Evolutionary conservation across 2,113 vertebrate species (phyloP), one percentile per base, ranked within the genome.

Genomic region (Pygoscelis antarcticus): DNA sequence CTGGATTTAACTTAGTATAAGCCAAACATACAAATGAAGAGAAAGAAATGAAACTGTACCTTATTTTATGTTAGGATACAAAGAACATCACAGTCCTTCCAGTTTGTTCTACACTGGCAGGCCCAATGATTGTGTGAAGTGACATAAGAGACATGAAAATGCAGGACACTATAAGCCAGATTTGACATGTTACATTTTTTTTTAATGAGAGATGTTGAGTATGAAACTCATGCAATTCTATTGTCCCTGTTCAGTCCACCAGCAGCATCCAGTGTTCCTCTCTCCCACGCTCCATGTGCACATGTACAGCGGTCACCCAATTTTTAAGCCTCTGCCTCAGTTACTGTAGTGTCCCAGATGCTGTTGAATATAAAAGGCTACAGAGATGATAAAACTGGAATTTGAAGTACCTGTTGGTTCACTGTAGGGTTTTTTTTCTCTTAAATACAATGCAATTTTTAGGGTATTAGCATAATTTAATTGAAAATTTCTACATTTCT

Each of bases 261-360:
- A 44, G 3, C 1, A 6, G 47, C 19, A 71, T 11, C 5, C 4
- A 27, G 4, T 22, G 1, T 23, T 66, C 9, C 12, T 55, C 15
- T 8, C 3, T 91, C 36, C 9, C 3, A 14, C 8, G 60, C 13
- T 70, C 27, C 32, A 26, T 30, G 9, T 42, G 10, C 6, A 18
- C 2, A 1, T 4, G 7, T 44, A 8, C 20, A 66, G 26, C 13
- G 5, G 10, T 44, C 20, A 72, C 9, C 0, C 4, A 72, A 10
- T 32, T 49, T 84, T 62, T 29, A 78, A 66, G 26, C 16, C 2
- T 8, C 3, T 68, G 34, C 20, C 6, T 29, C 21, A 51, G 3
- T 16, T 83, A 54, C n/a, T 40, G 4, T n/a, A 10, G 3, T n/a
- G 10, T 57, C 5, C 17, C 2, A 68, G 16, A 34, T 54, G 5